These are phyloP conservation scores for Latrodectus geometricus DNA, from an alignment of 1,140 invertebrate species.

Conservation along the genomic window DNA sequence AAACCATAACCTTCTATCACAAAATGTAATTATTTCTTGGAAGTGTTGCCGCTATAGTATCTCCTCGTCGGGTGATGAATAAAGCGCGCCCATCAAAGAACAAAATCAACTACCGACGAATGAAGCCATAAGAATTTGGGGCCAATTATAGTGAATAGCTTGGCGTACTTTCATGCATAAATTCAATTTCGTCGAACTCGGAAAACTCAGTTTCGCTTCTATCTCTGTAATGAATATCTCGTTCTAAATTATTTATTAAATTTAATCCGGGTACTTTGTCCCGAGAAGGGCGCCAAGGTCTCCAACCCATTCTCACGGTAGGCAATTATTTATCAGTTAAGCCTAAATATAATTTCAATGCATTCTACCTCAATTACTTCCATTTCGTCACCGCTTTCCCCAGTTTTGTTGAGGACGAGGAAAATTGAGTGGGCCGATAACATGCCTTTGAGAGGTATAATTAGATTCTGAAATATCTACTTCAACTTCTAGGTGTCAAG, in stretches of 20 bases:
- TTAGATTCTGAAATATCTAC: not conserved
- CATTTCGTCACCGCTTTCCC: not conserved
- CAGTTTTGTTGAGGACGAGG: not conserved
- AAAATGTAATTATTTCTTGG: too few relatives aligned
- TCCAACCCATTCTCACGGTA: not conserved
- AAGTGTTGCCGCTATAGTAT: too few relatives aligned
- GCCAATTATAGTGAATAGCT: not conserved
- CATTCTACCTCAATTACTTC: not conserved
- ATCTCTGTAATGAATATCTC: not conserved
- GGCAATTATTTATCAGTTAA: slow-evolving; percentile 1
- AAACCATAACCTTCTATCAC: too few relatives aligned
- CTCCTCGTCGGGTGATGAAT: too few relatives aligned
- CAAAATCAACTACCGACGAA: not conserved
- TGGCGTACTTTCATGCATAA: not conserved
- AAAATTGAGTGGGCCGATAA: not conserved
- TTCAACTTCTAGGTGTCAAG: too few relatives aligned
- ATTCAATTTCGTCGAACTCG: not conserved
- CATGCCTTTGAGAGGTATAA: not conserved
- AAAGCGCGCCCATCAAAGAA: not conserved
- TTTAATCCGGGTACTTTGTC: not conserved
- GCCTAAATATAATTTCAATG: slow-evolving; percentile 1
- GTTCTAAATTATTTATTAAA: not conserved
- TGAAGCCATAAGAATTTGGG: not conserved
- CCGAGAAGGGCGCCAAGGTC: not conserved
- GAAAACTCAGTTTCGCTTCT: not conserved